These are phyloP conservation scores for Caenorhabditis remanei DNA, from an alignment of 1,140 invertebrate species.

Conservation along the genomic window DNA sequence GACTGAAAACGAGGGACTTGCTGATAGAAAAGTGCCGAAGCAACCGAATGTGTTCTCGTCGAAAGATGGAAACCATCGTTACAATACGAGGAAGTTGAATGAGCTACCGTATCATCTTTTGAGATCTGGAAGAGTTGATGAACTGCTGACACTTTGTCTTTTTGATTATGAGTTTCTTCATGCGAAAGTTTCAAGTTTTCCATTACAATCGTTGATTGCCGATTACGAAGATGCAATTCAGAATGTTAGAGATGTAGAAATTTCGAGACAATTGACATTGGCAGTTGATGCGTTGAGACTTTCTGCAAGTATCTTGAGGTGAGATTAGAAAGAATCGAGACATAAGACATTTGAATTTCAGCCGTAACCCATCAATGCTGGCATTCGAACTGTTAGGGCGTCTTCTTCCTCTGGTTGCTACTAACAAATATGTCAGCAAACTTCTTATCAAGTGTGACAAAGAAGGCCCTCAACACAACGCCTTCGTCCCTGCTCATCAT, in stretches of 20 bases:
- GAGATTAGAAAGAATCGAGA: background rate
- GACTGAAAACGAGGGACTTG: slow-evolving; percentile 82
- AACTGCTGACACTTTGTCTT: slow-evolving; percentile 91
- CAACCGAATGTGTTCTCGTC: slow-evolving; percentile 93
- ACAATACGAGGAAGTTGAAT: slow-evolving; percentile 80
- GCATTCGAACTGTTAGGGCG: slow-evolving; percentile 93
- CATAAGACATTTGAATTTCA: slow-evolving; percentile 81
- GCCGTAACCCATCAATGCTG: slow-evolving; percentile 93
- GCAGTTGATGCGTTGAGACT: slow-evolving; percentile 93
- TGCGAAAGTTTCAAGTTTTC: slow-evolving; percentile 89
- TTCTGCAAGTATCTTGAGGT: slow-evolving; percentile 79
- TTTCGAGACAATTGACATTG: slow-evolving; percentile 85
- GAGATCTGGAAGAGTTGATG: slow-evolving; percentile 89
- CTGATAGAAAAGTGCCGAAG: slow-evolving; percentile 93
- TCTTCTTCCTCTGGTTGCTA: slow-evolving; percentile 89
- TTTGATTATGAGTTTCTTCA: slow-evolving; percentile 98
- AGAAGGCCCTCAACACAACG: slow-evolving; percentile 85
- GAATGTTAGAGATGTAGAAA: slow-evolving; percentile 88
- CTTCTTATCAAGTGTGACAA: slow-evolving; percentile 85
- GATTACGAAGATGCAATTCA: slow-evolving; percentile 94
- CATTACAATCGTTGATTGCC: slow-evolving; percentile 90
- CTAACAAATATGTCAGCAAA: slow-evolving; percentile 87
- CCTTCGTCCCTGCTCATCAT: slow-evolving; percentile 91
- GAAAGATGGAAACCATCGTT: slow-evolving; percentile 81
- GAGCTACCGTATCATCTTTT: slow-evolving; percentile 95